Evolutionary conservation across 2,113 vertebrate species (phyloP), one percentile per base, ranked within the genome.

Genomic region (Chaetops frenatus): DNA sequence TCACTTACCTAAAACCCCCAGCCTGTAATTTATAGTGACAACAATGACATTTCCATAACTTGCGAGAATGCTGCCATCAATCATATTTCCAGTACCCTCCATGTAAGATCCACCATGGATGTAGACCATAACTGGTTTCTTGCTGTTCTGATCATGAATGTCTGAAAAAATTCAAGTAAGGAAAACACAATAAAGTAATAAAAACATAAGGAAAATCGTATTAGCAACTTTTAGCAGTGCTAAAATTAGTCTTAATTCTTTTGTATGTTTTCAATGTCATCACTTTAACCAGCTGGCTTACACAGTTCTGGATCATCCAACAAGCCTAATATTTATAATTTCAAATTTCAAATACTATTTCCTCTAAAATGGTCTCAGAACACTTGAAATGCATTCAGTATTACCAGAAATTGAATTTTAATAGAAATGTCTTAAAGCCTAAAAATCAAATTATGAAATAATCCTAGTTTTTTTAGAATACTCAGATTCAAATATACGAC

Each of bases 1-100:
- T 18, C 66, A 98, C 97, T 99, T 98, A 99, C 99, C 99, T 70
- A 99, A 94, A 50, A 99, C 97, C 13, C 99, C 99, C 24, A 99
- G 98, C 42, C 99, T 98, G 96, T 99, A 99, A 98, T 99, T 99
- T 65, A 99, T 96, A 36, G 99, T 99, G 84, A 99, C 96, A 84
- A 99, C 99, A 76, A 99, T 99, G 91, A 99, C 99, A 44, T 99
- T 99, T 61, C 99, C 99, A 11, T 99, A 99, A 95, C 99, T 99
- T 22, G 99, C 98, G 0, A 99, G 97, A 81, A 99, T 98, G 92
- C 99, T 99, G 64, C 99, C 99, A 67, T 99, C 99, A n/a, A 99
- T 98, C 98, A 99, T 99, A 87, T 99, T 99, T 8, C 99, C 99
- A 0, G 99, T 99, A 22, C 99, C 99, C 77, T 99, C 99, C 96